These are phyloP conservation scores for Cherax destructor DNA, from an alignment of 1,140 invertebrate species.

Conservation along the genomic window DNA sequence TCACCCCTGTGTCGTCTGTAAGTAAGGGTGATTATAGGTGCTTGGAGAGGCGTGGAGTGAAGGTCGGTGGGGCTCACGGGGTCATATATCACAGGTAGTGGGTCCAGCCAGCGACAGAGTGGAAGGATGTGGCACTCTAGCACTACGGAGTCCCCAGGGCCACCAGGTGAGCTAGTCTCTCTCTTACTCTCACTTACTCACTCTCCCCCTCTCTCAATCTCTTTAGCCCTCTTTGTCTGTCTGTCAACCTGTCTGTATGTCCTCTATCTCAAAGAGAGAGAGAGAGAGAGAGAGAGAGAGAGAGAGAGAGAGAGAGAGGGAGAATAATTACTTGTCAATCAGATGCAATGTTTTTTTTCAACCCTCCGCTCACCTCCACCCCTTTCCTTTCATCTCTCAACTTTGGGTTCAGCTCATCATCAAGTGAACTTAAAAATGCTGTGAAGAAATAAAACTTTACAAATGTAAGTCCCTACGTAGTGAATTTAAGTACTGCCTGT, in stretches of 20 bases:
- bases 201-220: conserved; percentile 4
- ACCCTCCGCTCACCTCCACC: not conserved
- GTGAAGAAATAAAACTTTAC: too few relatives aligned
- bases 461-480: too few relatives aligned
- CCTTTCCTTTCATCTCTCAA: too few relatives aligned
- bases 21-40: conserved; percentile 26
- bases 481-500: too few relatives aligned
- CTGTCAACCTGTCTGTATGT: not conserved
- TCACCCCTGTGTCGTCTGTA: not conserved
- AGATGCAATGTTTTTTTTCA: too few relatives aligned
- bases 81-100: conserved; percentile 68
- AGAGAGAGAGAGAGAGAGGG: too few relatives aligned
- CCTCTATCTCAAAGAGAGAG: too few relatives aligned
- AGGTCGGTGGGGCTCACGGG: not conserved
- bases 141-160: conserved; percentile 57
- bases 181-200: not conserved
- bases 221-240: conserved; percentile 7
- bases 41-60: not conserved
- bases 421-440: too few relatives aligned
- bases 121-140: conserved; percentile 64
- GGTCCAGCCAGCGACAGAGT: conserved; percentile 59
- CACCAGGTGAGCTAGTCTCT: conserved; percentile 36
- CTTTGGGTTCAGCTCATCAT: too few relatives aligned
- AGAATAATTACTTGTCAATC: too few relatives aligned
- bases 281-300: too few relatives aligned